These are phyloP conservation scores for Pedionomus torquatus DNA, from an alignment of 2,113 vertebrate genomes.

Conservation along the genomic window DNA sequence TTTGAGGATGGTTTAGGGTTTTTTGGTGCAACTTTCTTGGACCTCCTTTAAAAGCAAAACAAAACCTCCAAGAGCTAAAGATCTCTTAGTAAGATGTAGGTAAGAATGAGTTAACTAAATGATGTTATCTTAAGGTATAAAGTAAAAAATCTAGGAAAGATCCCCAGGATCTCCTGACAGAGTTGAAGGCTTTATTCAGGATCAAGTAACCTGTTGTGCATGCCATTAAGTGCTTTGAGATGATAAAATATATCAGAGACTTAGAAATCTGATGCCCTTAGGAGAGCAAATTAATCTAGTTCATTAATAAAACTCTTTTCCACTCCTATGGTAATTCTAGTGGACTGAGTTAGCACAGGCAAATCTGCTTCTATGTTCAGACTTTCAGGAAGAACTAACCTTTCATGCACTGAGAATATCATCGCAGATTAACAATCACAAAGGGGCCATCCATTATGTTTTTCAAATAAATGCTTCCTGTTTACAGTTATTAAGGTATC, in stretches of 20 bases:
- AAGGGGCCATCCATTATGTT: neutral
- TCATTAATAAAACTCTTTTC: neutral
- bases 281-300: neutral
- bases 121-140: neutral
- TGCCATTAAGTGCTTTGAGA: neutral
- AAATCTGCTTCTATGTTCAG: neutral
- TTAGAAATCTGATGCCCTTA: neutral
- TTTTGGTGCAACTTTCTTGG: neutral
- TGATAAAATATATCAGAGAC: neutral
- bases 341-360: neutral
- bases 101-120: neutral
- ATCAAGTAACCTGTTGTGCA: neutral
- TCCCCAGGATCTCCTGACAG: rapidly evolving
- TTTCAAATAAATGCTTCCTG: neutral
- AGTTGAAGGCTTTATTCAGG: neutral
- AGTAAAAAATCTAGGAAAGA: neutral
- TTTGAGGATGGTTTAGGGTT: neutral
- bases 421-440: neutral
- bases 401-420: neutral
- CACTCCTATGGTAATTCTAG: neutral
- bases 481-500: neutral
- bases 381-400: neutral
- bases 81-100: neutral
- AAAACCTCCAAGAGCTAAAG: neutral
- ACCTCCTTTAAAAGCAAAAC: neutral